Conservation (phyloP, 2,113 vertebrate genomes). For the Arenaria interpres region DNA sequence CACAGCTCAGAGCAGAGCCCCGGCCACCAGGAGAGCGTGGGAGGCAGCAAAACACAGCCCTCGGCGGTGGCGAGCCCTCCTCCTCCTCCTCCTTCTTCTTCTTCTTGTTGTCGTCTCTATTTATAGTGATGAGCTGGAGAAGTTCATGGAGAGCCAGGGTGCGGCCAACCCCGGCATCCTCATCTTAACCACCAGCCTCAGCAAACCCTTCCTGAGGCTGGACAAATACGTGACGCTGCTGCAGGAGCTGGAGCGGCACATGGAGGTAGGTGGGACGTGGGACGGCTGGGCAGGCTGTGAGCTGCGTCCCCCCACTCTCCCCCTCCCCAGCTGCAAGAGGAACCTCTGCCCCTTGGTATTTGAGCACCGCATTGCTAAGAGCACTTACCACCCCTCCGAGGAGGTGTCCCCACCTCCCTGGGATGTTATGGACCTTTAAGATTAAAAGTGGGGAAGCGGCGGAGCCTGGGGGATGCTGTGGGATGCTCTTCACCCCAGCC, state of each 20-base stretch:
- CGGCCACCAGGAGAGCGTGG: neutral
- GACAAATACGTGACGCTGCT: constrained; percentile 93
- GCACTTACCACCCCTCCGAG: neutral
- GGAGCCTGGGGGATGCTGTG: neutral
- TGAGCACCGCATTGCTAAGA: neutral
- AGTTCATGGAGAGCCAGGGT: constrained; percentile 96
- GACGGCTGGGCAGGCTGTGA: neutral
- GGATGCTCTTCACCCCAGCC: neutral
- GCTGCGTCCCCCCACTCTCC: neutral
- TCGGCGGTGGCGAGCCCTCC: neutral
- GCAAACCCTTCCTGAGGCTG: constrained; percentile 95
- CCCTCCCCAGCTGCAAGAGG: neutral
- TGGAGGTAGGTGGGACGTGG: constrained; percentile 84
- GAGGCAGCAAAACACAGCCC: neutral
- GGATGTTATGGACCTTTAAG: neutral
- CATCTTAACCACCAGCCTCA: constrained; percentile 93
- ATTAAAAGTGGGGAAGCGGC: neutral
- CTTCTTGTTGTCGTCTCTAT: constrained; percentile 17
- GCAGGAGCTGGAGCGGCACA: constrained; percentile 94
- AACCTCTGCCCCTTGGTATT: neutral
- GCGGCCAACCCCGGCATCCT: constrained; percentile 86
- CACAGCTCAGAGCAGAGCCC: neutral
- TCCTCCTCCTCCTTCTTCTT: neutral
- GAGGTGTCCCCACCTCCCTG: neutral
- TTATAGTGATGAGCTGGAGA: constrained; percentile 90